Evolutionary conservation across 2,888 invertebrate genomes (phyloP).

Genomic region (Patella caerulea): DNA sequence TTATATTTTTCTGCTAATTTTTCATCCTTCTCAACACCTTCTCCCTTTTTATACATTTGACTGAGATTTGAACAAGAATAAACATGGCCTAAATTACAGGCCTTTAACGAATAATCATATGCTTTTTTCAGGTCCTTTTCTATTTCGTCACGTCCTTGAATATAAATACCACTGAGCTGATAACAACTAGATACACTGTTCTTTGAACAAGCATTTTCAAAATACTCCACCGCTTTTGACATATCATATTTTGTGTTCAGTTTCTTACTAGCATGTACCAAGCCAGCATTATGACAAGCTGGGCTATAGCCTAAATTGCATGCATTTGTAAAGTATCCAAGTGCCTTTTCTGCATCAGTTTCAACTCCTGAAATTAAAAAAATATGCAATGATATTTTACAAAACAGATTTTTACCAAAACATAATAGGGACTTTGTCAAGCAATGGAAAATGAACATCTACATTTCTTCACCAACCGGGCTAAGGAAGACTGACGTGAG

Average conservation of each 20-base stretch:
- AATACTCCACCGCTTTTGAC: slow-evolving; percentile 78
- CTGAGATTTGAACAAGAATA: slow-evolving; percentile 92
- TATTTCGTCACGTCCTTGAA: slow-evolving; percentile 72
- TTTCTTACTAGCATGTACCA: slow-evolving; percentile 38
- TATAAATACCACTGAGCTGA: slow-evolving; percentile 64
- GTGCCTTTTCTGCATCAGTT: slow-evolving; percentile 45
- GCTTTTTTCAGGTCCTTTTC: slow-evolving; percentile 82
- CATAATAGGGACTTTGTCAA: too few species aligned
- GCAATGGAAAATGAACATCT: too few species aligned
- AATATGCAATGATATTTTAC: neutral
- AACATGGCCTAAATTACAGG: slow-evolving; percentile 84
- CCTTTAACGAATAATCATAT: slow-evolving; percentile 82
- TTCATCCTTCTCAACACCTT: slow-evolving; percentile 83
- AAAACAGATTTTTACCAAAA: too few species aligned
- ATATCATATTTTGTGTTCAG: slow-evolving; percentile 33
- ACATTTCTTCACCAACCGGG: too few species aligned
- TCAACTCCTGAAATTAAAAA: slow-evolving; percentile 36
- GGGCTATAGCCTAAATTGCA: slow-evolving; percentile 50
- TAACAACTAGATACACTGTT: slow-evolving; percentile 84
- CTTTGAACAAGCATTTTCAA: slow-evolving; percentile 84
- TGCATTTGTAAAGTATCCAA: slow-evolving; percentile 49
- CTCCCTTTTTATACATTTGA: slow-evolving; percentile 77
- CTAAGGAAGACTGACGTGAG: too few species aligned
- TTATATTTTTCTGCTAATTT: slow-evolving; percentile 83
- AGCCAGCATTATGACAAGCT: slow-evolving; percentile 60